phyloP scores from a whole-genome alignment of 2,888 invertebrate species.

The Diploptera punctata region DNA sequence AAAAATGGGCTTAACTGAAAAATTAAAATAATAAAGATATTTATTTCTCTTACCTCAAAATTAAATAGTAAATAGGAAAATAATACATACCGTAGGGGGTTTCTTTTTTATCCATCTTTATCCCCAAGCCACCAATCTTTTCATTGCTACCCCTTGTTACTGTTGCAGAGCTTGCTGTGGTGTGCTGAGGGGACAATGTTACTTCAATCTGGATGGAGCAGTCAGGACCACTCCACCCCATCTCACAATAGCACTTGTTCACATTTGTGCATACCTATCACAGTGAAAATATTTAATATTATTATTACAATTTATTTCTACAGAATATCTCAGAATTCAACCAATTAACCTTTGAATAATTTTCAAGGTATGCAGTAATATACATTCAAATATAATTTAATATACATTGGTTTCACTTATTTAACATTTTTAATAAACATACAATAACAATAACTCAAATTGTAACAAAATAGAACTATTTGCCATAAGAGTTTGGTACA shows the following conservation, averaged over 20 bases:
- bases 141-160: constrained; percentile 61
- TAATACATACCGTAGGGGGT: constrained; percentile 89
- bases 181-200: constrained; percentile 55
- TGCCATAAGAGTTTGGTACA: no score
- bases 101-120: constrained; percentile 85
- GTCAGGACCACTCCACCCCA: constrained; percentile 87
- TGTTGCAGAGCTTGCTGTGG: constrained; percentile 55
- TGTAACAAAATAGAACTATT: no score
- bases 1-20: no score
- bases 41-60: constrained; percentile 33
- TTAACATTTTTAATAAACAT: no score
- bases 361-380: no score
- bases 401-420: no score
- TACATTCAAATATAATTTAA: no score
- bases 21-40: constrained; percentile 30
- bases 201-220: constrained; percentile 80
- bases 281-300: constrained; percentile 42
- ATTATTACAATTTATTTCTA: no score
- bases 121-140: constrained; percentile 62
- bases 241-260: constrained; percentile 90
- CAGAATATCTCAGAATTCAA: no score
- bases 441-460: no score
- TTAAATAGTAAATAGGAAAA: background rate
- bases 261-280: constrained; percentile 88
- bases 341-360: no score